Evolutionary conservation across 2,113 vertebrate genomes (phyloP).

Genomic region (Poicephalus gulielmi): DNA sequence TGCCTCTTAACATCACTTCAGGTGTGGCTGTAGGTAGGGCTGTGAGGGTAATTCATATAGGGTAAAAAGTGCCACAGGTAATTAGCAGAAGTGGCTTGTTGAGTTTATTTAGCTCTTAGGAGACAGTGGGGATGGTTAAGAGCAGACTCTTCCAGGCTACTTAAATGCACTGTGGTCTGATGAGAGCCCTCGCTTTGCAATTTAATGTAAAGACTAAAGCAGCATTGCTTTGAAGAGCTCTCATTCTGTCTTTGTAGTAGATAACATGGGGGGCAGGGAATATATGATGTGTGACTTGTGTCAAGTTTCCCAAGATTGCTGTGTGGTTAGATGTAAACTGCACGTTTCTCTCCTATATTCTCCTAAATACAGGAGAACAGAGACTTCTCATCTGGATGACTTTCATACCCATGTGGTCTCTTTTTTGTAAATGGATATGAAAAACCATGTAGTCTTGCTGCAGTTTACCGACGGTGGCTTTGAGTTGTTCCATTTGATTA

Average conservation of each 20-base stretch:
- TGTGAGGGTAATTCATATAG: neutral
- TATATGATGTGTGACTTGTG: neutral
- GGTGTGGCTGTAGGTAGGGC: slow-evolving; percentile 3
- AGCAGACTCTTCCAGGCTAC: neutral
- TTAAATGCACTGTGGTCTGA: neutral
- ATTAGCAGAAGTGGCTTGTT: slow-evolving; percentile 21
- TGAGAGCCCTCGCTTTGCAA: neutral
- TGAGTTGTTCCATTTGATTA: slow-evolving; percentile 38
- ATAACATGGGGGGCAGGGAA: neutral
- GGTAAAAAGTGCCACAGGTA: slow-evolving; percentile 9
- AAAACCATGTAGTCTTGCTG: neutral
- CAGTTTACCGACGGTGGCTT: neutral
- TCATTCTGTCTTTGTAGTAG: neutral
- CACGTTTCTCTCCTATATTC: neutral
- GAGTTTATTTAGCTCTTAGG: neutral
- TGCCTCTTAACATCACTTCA: neutral
- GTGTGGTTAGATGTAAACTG: neutral
- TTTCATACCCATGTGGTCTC: neutral
- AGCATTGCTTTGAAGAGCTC: neutral
- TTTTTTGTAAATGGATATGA: neutral
- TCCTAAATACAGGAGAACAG: neutral
- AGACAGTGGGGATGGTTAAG: neutral
- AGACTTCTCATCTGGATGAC: neutral
- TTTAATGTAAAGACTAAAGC: neutral
- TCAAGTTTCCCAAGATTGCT: neutral